Evolutionary conservation across 2,888 invertebrate genomes (phyloP).

Genomic region (Sphaerophoria rueppellii): DNA sequence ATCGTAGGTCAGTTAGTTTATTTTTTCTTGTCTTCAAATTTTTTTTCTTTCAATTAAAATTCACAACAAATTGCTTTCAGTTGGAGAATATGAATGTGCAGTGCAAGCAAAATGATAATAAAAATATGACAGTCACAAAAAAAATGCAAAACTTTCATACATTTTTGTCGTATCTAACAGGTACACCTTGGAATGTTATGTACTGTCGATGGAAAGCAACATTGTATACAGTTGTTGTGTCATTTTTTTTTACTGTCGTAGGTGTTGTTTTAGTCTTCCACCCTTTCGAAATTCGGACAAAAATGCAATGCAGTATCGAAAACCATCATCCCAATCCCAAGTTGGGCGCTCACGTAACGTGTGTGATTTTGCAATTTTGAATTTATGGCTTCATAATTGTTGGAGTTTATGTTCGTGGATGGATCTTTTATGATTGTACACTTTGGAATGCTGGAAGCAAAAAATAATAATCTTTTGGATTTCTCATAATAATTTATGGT

Average conservation of each 20-base stretch:
- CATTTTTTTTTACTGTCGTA: slow-evolving; percentile 20
- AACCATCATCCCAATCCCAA: neutral
- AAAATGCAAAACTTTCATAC: slow-evolving; percentile 35
- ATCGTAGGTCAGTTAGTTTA: slow-evolving; percentile 71
- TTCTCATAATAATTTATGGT: neutral
- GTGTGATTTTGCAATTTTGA: slow-evolving; percentile 63
- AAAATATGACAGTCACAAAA: neutral
- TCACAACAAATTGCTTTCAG: slow-evolving; percentile 71
- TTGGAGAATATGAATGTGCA: slow-evolving; percentile 62
- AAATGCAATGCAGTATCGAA: slow-evolving; percentile 37
- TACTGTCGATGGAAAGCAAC: slow-evolving; percentile 41
- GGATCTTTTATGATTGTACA: slow-evolving; percentile 56
- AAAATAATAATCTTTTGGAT: slow-evolving; percentile 49
- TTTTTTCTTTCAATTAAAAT: slow-evolving; percentile 65
- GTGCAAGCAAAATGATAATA: slow-evolving; percentile 21
- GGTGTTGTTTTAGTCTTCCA: neutral
- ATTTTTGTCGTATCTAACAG: slow-evolving; percentile 58
- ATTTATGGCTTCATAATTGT: slow-evolving; percentile 42
- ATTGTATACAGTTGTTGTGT: neutral
- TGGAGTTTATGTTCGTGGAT: slow-evolving; percentile 50
- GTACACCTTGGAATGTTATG: slow-evolving; percentile 65
- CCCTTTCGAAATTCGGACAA: slow-evolving; percentile 27
- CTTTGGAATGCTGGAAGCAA: slow-evolving; percentile 70
- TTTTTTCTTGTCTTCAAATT: slow-evolving; percentile 26
- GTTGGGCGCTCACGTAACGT: slow-evolving; percentile 34